Evolutionary conservation across 2,888 invertebrate species (phyloP), one percentile per base, ranked within the genome.

Genomic region (Emmelina monodactyla): DNA sequence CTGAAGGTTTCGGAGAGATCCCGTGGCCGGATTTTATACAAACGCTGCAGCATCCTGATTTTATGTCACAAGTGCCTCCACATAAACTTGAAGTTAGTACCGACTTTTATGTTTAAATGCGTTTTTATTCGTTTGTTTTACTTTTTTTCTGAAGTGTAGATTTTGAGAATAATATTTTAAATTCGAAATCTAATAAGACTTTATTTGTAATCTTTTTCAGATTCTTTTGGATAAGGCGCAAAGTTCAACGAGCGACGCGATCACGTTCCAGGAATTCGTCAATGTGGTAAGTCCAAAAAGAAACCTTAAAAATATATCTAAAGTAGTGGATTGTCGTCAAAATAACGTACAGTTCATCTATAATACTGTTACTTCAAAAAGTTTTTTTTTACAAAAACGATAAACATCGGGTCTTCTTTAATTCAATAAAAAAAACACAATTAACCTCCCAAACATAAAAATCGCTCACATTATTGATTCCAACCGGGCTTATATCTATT

Each of bases 231-330:
- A 90, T 53, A 87, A 88, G 65, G 87, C 89, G 22, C 83, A 84
- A 49, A 86, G 85, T 54, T 82, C 88, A 16, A 85, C 83, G 45
- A 84, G 86, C 48, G 85, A 88, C 39, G 91, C 92, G 39, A 91
- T 94, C 53, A 93, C 94, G 25, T 94, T 93, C 75, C 94, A 94
- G 80, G 93, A 94, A 62, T 94, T 94, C 70, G 92, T 94, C 49
- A 94, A 94, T 83, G 91, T 94, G 88, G 94, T 94, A 64, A 92
- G 94, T 88, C 40, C 22, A 15, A 22, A 16, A 29, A 6, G 4
- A 28, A 13, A 13, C 14, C 10, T 14, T 3, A 11, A 3, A 16
- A n/a, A n/a, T n/a, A n/a, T n/a, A n/a, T n/a, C n/a, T n/a, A n/a
- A n/a, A n/a, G n/a, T n/a, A n/a, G n/a, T n/a, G n/a, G n/a, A n/a